phyloP scores from a whole-genome alignment of 2,113 vertebrate species.

The Phyllostomus hastatus region DNA sequence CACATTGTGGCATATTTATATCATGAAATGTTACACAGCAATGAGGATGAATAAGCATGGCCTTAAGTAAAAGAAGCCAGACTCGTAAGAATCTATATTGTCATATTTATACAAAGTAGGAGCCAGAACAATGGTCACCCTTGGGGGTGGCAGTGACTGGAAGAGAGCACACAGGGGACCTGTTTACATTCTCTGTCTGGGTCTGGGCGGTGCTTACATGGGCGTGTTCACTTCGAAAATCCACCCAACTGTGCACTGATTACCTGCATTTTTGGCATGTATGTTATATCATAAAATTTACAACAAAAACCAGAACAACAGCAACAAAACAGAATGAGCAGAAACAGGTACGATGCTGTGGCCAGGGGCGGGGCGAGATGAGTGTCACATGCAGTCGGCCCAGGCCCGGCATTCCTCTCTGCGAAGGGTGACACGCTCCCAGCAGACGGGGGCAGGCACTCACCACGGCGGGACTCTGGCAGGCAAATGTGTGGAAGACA shows the following conservation, averaged over 20 bases:
- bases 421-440: neutral
- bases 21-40: neutral
- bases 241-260: neutral
- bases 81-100: neutral
- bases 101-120: neutral
- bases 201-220: neutral
- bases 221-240: neutral
- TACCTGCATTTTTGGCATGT: neutral
- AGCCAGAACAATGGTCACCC: neutral
- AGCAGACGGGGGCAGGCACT: fast-evolving
- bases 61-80: neutral
- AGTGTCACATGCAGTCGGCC: neutral
- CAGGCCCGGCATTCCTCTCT: neutral
- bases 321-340: neutral
- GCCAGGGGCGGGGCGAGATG: neutral
- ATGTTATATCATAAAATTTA: neutral
- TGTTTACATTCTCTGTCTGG: neutral
- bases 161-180: neutral
- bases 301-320: neutral
- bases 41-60: neutral
- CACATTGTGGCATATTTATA: neutral
- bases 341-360: neutral
- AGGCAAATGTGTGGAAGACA: neutral
- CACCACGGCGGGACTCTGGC: neutral
- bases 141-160: fast-evolving